Evolutionary conservation across 2,113 vertebrate genomes (phyloP).

Genomic region (Aspiorhynchus laticeps): DNA sequence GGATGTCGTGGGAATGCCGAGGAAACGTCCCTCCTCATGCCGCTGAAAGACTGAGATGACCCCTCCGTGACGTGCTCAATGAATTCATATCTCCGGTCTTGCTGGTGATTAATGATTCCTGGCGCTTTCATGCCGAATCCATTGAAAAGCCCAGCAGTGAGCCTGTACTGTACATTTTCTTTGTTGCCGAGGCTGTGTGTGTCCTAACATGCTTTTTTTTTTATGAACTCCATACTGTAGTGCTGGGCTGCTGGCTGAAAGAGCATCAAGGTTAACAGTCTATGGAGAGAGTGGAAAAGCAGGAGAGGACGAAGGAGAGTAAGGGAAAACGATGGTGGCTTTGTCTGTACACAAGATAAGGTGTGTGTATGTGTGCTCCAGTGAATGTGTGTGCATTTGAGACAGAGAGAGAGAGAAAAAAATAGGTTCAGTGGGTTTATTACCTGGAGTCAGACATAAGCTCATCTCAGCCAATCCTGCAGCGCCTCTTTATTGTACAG

Average conservation of each 20-base stretch:
- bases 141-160: constrained; percentile 35
- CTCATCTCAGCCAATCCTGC: constrained; percentile 42
- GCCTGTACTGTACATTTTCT: constrained; percentile 39
- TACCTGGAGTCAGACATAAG: constrained; percentile 46
- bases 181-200: constrained; percentile 28
- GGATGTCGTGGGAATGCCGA: constrained; percentile 44
- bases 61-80: constrained; percentile 24
- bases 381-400: not conserved
- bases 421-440: constrained; percentile 5
- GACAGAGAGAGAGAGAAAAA: not conserved
- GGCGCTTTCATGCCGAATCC: constrained; percentile 39
- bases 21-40: constrained; percentile 27
- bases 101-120: constrained; percentile 45
- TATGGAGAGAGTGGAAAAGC: constrained; percentile 10
- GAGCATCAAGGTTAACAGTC: constrained; percentile 7
- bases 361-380: constrained; percentile 31
- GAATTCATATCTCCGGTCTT: constrained; percentile 35
- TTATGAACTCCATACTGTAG: constrained; percentile 39
- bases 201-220: constrained; percentile 48
- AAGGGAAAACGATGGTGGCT: constrained; percentile 19
- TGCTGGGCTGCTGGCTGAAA: not conserved
- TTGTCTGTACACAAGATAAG: constrained; percentile 22
- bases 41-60: constrained; percentile 43
- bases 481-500: constrained; percentile 1
- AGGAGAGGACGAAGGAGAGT: not conserved